phyloP scores from a whole-genome alignment of 23 tunicate genomes.

The Halocynthia aurantium region DNA sequence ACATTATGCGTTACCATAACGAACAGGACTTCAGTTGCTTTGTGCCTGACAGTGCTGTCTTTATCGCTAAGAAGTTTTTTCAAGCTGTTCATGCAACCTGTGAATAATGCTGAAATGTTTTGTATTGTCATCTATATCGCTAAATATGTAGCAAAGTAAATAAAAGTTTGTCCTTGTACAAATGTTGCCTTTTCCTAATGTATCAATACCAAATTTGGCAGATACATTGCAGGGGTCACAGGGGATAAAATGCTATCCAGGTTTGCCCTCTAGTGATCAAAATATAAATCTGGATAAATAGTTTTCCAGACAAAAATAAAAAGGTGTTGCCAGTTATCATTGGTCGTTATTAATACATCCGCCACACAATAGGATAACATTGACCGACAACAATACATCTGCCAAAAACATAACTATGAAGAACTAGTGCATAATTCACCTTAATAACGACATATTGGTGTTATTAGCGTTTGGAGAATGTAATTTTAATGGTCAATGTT shows the following conservation, averaged over 20 bases:
- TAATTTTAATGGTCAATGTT: constrained; percentile 2
- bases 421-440: too few species aligned
- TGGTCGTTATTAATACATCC: too few species aligned
- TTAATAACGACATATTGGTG: too few species aligned
- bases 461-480: background rate
- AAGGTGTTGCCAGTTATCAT: too few species aligned
- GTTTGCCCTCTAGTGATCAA: too few species aligned
- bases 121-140: background rate
- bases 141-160: background rate
- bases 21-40: constrained; percentile 60
- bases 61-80: constrained; percentile 50
- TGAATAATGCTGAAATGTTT: background rate
- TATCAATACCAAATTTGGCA: background rate
- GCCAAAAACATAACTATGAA: too few species aligned
- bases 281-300: too few species aligned
- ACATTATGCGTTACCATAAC: constrained; percentile 69
- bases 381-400: too few species aligned
- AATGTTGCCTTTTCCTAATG: background rate
- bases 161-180: background rate
- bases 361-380: too few species aligned
- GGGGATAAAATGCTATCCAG: too few species aligned
- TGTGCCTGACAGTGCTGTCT: constrained; percentile 71
- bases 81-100: constrained; percentile 78
- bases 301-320: too few species aligned
- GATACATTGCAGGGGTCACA: background rate